Evolutionary conservation across 30 jellyfish, hydroid and myxozoan genomes (phyloP), one percentile per base, ranked within the genome.

Genomic region (Rhopilema esculentum): DNA sequence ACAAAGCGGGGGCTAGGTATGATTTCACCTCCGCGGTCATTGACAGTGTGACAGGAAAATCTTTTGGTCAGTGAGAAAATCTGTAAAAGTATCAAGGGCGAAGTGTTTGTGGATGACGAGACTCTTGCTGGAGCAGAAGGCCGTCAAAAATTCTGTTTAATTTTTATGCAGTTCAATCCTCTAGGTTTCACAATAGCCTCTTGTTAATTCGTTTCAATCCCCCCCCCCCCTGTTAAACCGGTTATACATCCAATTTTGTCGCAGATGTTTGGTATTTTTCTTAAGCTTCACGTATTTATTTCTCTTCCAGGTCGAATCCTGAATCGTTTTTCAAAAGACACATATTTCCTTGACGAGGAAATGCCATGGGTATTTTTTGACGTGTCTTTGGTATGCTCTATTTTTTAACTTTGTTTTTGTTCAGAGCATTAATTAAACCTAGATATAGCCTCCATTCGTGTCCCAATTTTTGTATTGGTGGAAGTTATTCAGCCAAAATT

Each of bases 331-430:
- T 90, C 97, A 0, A 82, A 79, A 9, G 98, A 92, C 25, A 82
- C 92, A 0, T 92, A 40, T 57, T 80, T 86, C 76, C 75, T 92
- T 88, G 98, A 92, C 49, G 98, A 92, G 50, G 98, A 92, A 64
- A 28, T 92, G 30, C 97, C 97, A 0, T 92, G 98, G 94, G 81
- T 87, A 23, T 86, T 87, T 64, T 70, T 26, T 33, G 98, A 92
- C 27, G 65, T 81, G 33, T 21, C 69, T 22, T 12, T 2, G 62
- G 98, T 92, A 79, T 18, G 85, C 50, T 49, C 29, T 16, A 27
- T n/a, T 26, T 0, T 1, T 4, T 17, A 49, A 27, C 29, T 52
- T 26, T 6, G 12, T 40, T 40, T 40, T 40, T 2, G 57, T 40
- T 40, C 6, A 40, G 57, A 40, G 9, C 57, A 40, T 40, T 2